Percentiles rank a stretch among this genome's conserved stretches.
Evolutionary conservation across 2,797 vertebrate genomes (phyloP).

Genomic region (Manis crassicaudata): DNA sequence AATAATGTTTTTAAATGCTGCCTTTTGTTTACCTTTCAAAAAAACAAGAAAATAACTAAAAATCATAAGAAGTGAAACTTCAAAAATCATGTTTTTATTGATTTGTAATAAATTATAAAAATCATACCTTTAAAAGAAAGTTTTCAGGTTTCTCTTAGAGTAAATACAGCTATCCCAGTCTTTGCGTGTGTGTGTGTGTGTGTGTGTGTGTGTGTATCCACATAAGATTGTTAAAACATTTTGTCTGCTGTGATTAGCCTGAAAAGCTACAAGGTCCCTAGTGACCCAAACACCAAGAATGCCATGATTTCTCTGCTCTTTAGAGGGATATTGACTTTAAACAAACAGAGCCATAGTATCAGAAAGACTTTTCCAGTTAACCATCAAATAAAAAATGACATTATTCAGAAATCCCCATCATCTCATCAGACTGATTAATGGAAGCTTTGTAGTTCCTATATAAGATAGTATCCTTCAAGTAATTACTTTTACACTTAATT

Average conservation of each 20-base stretch:
- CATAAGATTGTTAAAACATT: background rate
- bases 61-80: background rate
- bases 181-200: background rate
- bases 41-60: background rate
- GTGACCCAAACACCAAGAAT: background rate
- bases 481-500: background rate
- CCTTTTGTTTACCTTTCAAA: slow-evolving; percentile 1
- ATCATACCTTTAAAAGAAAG: background rate
- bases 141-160: background rate
- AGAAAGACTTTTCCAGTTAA: slow-evolving; percentile 1
- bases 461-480: background rate
- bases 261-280: background rate
- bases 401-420: background rate
- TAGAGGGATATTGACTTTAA: background rate
- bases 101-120: no score
- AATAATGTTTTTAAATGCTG: slow-evolving; percentile 12
- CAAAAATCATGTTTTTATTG: background rate
- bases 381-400: slow-evolving; percentile 1
- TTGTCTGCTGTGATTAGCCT: background rate
- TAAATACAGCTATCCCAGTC: background rate
- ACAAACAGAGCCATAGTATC: background rate
- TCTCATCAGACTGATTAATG: background rate
- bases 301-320: background rate
- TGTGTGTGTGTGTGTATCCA: background rate
- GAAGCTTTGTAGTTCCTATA: background rate